Evolutionary conservation across 2,797 vertebrate species (phyloP), one percentile per base, ranked within the genome.

Genomic region (Scyliorhinus canicula): DNA sequence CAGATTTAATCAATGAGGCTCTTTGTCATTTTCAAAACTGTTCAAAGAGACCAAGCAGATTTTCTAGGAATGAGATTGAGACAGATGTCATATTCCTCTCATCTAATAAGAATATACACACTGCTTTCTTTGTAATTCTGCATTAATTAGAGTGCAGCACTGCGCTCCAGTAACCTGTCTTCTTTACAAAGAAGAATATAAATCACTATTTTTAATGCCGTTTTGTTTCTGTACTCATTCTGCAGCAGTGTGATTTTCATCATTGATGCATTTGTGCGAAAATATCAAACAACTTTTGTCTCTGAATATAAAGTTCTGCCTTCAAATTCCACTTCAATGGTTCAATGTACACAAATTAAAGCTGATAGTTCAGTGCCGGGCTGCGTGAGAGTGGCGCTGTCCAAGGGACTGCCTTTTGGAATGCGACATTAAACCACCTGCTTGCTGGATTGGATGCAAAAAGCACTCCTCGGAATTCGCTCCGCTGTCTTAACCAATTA

Each of bases 71-170:
- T 57, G 40, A 65, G 57, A 91, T 91, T 91, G n/a, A 91, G 88
- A 26, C n/a, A 16, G 44, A 44, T 65, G 19, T 44, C 60, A 65
- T 7, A 65, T 35, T 57, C 52, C 4, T 31, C 55, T 55, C 85
- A 57, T 4, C 52, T 88, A 55, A 88, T 88, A 88, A 88, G 31
- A 57, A 57, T 4, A 44, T 24, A n/a, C 40, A 9, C 35, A 40
- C 19, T 91, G 19, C 6, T 44, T 91, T 65, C 19, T 65, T 65
- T 91, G 88, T n/a, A 65, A 26, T 50, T 91, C 60, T 63, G 40
- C 60, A 65, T 91, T 65, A 60, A 91, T 91, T 65, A 91, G 57
- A 44, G n/a, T 91, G n/a, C 26, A 91, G 65, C 24, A 91, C 40
- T 26, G n/a, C 40, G 21, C 19, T 91, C n/a, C 9, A 44, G 7